Evolutionary conservation across 2,797 vertebrate species (phyloP), one percentile per base, ranked within the genome.

Genomic region (Coregonus suidteri): DNA sequence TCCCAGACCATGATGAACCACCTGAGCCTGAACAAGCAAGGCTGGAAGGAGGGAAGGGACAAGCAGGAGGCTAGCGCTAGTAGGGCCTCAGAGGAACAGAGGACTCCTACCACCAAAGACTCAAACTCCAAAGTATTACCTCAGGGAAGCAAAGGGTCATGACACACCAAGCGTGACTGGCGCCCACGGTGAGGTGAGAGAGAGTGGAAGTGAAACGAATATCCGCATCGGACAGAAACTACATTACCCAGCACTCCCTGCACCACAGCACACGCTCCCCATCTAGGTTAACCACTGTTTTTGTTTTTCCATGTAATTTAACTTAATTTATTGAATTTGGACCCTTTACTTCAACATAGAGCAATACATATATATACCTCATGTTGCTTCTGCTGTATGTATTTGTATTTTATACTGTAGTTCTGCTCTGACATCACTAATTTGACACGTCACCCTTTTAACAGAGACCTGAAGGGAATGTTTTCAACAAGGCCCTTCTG

Each of bases 1-100:
- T 95, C 95, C 0, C 94, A 93, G 84, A 93, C 93, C 0, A 96
- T 96, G 95, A 92, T 96, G 0, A 93, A 93, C 64, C 94, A 96
- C 52, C 86, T 96, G 88, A 93, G 93, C 53, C 90, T 94, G 80
- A 96, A 96, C 85, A 95, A 95, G 87, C 93, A 94, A 2, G 93
- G 93, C 79, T 96, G 95, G 95, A 92, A 92, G 79, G 91, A 92
- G 31, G 31, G 66, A 7, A 25, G 34, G 31, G 31, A 31, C 25
- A 73, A 81, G 87, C 93, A 94, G n/a, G 53, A 59, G 1, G 56
- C n/a, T 20, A 59, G 18, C 1, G 7, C 18, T 59, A 59, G 18
- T 59, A 59, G 56, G 56, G 20, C 94, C 95, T 95, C 94, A 95
- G 95, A 94, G 93, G 93, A 90, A 89, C 74, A 87, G 80, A 78